Conservation (phyloP, 2,888 invertebrate species). For the Drosophila antonietae region DNA sequence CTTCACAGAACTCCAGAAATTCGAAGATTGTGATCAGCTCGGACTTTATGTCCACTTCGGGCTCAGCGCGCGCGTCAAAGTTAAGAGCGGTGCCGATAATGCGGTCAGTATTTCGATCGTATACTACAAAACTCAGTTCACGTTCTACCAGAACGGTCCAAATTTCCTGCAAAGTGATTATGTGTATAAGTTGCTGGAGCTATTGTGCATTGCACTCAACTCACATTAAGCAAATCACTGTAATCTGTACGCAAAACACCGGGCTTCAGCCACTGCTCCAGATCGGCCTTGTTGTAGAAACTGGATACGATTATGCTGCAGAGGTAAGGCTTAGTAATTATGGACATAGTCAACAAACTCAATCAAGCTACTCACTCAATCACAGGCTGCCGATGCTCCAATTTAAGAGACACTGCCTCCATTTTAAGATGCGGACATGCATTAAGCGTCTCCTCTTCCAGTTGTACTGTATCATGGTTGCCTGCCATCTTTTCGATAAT, state of each 20-base stretch:
- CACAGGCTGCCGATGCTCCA: conserved; percentile 88
- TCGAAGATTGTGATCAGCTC: conserved; percentile 90
- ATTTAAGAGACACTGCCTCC: conserved; percentile 77
- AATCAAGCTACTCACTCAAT: conserved; percentile 87
- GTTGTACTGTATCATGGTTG: conserved; percentile 72
- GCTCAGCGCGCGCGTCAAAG: conserved; percentile 93
- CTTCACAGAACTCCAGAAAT: conserved; percentile 91
- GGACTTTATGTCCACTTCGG: conserved; percentile 88
- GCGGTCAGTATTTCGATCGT: conserved; percentile 85
- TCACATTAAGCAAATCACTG: conserved; percentile 87
- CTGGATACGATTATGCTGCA: conserved; percentile 92
- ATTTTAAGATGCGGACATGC: conserved; percentile 81
- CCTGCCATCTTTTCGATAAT: conserved; percentile 87
- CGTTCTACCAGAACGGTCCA: conserved; percentile 90
- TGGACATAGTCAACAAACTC: background rate
- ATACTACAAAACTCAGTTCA: conserved; percentile 90
- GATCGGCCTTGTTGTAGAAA: conserved; percentile 93
- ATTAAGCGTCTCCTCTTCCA: conserved; percentile 79
- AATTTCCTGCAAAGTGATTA: conserved; percentile 84
- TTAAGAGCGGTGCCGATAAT: conserved; percentile 90
- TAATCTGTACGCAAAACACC: conserved; percentile 89
- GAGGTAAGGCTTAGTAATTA: background rate
- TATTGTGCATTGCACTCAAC: conserved; percentile 6
- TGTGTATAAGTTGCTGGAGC: background rate
- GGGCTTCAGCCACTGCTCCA: conserved; percentile 91